Base-by-base conservation (phyloP, 2,113 vertebrate species). In the Myrmophylax atrothorax region DNA sequence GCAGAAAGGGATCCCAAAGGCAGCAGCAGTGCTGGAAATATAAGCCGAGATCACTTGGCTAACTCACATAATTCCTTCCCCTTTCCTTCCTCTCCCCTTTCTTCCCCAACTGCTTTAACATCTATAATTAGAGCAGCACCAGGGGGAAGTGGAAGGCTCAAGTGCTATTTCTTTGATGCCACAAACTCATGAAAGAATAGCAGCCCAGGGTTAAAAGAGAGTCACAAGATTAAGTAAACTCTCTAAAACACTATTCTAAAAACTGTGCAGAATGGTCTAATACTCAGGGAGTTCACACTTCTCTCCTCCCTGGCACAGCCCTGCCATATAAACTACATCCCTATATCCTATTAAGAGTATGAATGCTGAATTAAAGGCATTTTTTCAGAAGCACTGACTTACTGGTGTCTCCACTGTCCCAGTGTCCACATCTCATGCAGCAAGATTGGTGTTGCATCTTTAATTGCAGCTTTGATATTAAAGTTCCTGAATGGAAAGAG, bases 161-260 rank as follows among this genome's bases (percentile, higher is more conserved):
- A 80, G 56, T 63, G 44, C 49, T 81, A 10, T 55, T 78, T 67
- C 67, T 97, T 96, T 83, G 69, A 75, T 94, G 67, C n/a, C 79
- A 72, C 1, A 17, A 90, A 50, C 26, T 5, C 24, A 14, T 35
- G 35, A 84, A 75, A 92, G 73, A 95, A 78, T 40, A 95, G 50
- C 53, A 93, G 35, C 49, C 59, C 22, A 93, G 46, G 44, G 47
- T 87, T 85, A 53, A 55, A 33, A 53, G 78, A 74, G 44, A 64
- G 38, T 67, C 20, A 63, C 47, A 35, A 74, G 52, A 81, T 84
- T n/a, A 81, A 46, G 60, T 17, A 84, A 90, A 74, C 12, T 69
- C 24, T 64, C 84, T 84, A 73, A 94, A 96, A 67, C 42, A n/a
- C 37, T 66, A 6, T 28, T 81, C 52, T 83, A 78, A 81, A 80